phyloP scores from a whole-genome alignment of 2,888 invertebrate species.

The Ypsolopha sequella region DNA sequence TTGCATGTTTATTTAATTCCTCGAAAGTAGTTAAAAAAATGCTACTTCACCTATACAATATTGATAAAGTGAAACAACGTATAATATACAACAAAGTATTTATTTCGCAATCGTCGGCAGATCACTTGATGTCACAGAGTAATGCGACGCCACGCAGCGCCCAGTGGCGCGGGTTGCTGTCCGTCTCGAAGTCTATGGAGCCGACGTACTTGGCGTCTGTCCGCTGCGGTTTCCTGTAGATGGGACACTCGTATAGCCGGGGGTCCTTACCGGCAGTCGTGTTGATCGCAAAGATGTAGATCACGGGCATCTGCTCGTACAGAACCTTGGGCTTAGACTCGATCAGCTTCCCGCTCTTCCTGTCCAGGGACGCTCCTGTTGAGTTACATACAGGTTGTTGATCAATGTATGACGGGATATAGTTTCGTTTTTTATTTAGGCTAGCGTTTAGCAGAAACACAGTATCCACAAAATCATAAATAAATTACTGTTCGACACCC shows the following conservation, averaged over 20 bases:
- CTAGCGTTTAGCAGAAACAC: no score
- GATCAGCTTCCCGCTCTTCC: slow-evolving; percentile 87
- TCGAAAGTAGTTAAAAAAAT: no score
- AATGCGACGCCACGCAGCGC: slow-evolving; percentile 95
- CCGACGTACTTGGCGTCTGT: slow-evolving; percentile 97
- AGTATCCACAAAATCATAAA: no score
- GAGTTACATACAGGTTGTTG: neutral
- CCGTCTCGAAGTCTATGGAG: slow-evolving; percentile 94
- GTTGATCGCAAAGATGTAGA: slow-evolving; percentile 95
- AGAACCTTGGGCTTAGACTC: slow-evolving; percentile 94
- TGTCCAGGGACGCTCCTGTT: slow-evolving; percentile 85
- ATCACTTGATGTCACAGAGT: slow-evolving; percentile 95
- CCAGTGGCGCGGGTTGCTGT: slow-evolving; percentile 95
- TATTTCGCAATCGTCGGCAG: neutral
- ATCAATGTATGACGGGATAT: neutral
- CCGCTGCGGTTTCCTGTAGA: slow-evolving; percentile 94
- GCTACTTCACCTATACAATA: no score
- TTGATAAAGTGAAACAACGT: neutral
- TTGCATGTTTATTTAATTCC: no score
- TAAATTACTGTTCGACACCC: no score
- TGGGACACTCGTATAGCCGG: slow-evolving; percentile 94
- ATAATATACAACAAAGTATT: neutral
- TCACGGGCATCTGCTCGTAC: slow-evolving; percentile 96
- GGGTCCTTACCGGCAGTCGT: slow-evolving; percentile 94
- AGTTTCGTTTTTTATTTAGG: no score